Percentiles rank a stretch among this genome's conserved stretches.
Evolutionary conservation across 1,140 invertebrate genomes (phyloP).

Genomic region (Cydia splendana): DNA sequence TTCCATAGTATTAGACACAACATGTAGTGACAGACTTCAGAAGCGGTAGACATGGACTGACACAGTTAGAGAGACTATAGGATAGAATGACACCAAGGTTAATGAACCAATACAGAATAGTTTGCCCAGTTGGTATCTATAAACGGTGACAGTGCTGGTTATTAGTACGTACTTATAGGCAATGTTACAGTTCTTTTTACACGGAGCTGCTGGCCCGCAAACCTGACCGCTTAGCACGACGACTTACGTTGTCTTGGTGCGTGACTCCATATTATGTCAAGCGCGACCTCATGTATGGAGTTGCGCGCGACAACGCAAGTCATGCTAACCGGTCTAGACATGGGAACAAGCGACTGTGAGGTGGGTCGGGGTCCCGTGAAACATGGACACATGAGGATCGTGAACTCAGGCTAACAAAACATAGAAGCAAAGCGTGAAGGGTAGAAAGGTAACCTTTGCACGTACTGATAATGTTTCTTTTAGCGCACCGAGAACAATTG

Average conservation of each 20-base stretch:
- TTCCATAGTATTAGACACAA: conserved; percentile 13
- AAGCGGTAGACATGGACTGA: conserved; percentile 16
- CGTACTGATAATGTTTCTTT: neutral
- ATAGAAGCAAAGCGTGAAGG: conserved; percentile 27
- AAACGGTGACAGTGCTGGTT: conserved; percentile 21
- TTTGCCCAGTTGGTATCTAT: conserved; percentile 1
- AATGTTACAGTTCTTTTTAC: neutral
- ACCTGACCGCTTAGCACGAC: neutral
- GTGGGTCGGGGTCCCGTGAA: conserved; percentile 7
- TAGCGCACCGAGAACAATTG: neutral
- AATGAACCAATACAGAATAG: conserved; percentile 13
- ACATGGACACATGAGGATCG: conserved; percentile 18
- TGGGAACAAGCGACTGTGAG: neutral
- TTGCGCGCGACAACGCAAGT: too few relatives aligned
- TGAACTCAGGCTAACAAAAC: conserved; percentile 18
- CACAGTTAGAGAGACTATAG: conserved; percentile 18
- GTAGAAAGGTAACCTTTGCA: neutral
- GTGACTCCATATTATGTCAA: too few relatives aligned
- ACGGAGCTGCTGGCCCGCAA: neutral
- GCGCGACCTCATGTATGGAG: too few relatives aligned
- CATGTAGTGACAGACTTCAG: conserved; percentile 8
- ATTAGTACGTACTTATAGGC: conserved; percentile 16
- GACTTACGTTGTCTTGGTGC: too few relatives aligned
- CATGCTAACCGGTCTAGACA: neutral
- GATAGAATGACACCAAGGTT: conserved; percentile 29